A percentile compares a stretch with the other conserved stretches of the same genome.
Evolutionary conservation across 1,140 invertebrate species (phyloP).

Genomic region (Psix sp.): DNA sequence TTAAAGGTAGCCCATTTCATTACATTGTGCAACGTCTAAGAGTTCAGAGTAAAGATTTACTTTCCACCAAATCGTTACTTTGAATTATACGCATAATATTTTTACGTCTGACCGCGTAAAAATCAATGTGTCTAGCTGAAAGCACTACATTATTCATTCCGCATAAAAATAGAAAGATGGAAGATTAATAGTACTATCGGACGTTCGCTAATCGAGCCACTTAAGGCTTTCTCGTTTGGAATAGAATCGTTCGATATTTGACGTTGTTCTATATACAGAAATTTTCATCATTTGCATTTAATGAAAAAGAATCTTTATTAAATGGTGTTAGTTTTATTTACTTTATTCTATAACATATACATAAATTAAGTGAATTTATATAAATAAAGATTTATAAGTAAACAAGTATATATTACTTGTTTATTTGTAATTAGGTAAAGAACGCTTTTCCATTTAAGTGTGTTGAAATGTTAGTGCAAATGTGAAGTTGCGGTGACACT

Average conservation of each 20-base stretch:
- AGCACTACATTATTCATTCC: conserved; percentile 72
- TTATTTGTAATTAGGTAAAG: no score
- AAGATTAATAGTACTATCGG: conserved; percentile 72
- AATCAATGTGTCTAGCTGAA: conserved; percentile 70
- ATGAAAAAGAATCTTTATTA: no score
- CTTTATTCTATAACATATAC: no score
- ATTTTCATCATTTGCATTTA: no score
- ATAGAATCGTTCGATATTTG: conserved; percentile 25
- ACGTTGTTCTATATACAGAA: not conserved
- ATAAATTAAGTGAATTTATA: no score
- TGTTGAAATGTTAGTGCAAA: no score
- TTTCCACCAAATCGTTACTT: conserved; percentile 69
- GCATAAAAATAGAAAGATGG: conserved; percentile 67
- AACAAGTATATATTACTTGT: no score
- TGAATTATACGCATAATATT: conserved; percentile 76
- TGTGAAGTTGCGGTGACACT: no score
- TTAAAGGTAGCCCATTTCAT: conserved; percentile 61
- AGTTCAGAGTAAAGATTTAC: conserved; percentile 25
- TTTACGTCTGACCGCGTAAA: conserved; percentile 66
- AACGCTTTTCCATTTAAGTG: no score
- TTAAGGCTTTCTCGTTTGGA: conserved; percentile 49
- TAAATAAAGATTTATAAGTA: no score
- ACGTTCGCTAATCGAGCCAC: conserved; percentile 68
- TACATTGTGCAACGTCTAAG: conserved; percentile 34
- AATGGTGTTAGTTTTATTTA: no score